Percentiles rank a stretch among this genome's conserved stretches.
Conservation (phyloP, 2,797 vertebrate genomes). For the Anguilla anguilla region DNA sequence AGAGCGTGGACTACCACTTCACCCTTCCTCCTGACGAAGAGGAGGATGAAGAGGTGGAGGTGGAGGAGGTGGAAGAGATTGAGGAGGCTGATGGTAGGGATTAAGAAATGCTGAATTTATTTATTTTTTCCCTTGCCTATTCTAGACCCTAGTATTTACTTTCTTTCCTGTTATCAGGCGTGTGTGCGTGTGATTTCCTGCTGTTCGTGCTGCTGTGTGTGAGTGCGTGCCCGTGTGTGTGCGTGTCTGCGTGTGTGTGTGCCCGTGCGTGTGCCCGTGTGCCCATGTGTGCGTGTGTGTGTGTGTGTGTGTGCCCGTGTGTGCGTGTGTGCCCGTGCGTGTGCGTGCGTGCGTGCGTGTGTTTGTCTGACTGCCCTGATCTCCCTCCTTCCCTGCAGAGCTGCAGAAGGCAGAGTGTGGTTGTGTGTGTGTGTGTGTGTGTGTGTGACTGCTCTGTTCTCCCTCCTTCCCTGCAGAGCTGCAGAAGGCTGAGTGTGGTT, state of each 20-base stretch:
- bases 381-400: constrained; percentile 59
- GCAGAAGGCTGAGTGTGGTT: no score
- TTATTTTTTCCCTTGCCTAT: no score
- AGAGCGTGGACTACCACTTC: constrained; percentile 90
- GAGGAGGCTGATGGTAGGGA: constrained; percentile 57
- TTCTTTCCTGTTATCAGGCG: background rate
- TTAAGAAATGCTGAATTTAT: no score
- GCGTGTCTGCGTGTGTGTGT: background rate
- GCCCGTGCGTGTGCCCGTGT: no score
- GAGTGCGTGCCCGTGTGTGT: no score
- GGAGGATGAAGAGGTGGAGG: constrained; percentile 44
- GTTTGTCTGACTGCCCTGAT: constrained; percentile 1
- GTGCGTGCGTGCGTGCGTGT: background rate
- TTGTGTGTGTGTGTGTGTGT: background rate
- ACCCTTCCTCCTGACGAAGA: constrained; percentile 75
- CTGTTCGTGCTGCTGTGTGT: no score
- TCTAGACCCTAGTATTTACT: no score
- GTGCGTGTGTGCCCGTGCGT: no score
- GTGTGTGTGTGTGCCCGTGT: no score
- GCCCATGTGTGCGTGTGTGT: no score
- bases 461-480: constrained; percentile 60
- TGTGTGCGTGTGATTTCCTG: background rate
- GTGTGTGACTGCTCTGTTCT: constrained; percentile 21
- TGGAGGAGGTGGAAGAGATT: constrained; percentile 51
- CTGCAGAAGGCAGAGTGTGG: constrained; percentile 69